Evolutionary conservation across 1,140 invertebrate genomes (phyloP).

Genomic region (Venturia canescens): DNA sequence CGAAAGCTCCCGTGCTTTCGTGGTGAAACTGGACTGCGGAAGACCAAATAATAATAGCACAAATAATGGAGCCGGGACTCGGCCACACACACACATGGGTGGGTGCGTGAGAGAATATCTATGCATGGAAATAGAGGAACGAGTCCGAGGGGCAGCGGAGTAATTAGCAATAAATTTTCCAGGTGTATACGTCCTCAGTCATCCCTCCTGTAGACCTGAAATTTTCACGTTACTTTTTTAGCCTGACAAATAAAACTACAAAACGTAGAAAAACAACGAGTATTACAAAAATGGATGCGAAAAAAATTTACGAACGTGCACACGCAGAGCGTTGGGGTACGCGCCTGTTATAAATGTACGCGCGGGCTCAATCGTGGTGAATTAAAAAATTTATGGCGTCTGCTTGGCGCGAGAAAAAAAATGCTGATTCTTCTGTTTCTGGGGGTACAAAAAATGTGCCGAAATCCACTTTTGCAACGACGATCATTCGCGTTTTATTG

Average conservation of each 20-base stretch:
- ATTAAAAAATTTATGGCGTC: too few species aligned
- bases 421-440: too few species aligned
- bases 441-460: too few species aligned
- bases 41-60: conserved; percentile 36
- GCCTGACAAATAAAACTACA: conserved; percentile 9
- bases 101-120: not conserved
- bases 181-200: not conserved
- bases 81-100: not conserved
- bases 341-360: too few species aligned
- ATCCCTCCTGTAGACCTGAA: not conserved
- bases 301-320: too few species aligned
- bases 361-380: too few species aligned
- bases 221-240: conserved; percentile 16
- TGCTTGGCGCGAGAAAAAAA: too few species aligned
- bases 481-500: too few species aligned
- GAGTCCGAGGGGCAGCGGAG: conserved; percentile 26
- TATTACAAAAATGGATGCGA: too few species aligned
- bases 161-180: conserved; percentile 40
- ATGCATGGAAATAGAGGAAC: not conserved
- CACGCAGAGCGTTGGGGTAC: too few species aligned
- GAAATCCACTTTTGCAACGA: too few species aligned
- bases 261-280: not conserved
- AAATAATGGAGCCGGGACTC: conserved; percentile 30
- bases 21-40: not conserved
- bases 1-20: too few species aligned